Evolutionary conservation across 1,140 invertebrate species (phyloP).

Genomic region (Euura saliciscinereae): DNA sequence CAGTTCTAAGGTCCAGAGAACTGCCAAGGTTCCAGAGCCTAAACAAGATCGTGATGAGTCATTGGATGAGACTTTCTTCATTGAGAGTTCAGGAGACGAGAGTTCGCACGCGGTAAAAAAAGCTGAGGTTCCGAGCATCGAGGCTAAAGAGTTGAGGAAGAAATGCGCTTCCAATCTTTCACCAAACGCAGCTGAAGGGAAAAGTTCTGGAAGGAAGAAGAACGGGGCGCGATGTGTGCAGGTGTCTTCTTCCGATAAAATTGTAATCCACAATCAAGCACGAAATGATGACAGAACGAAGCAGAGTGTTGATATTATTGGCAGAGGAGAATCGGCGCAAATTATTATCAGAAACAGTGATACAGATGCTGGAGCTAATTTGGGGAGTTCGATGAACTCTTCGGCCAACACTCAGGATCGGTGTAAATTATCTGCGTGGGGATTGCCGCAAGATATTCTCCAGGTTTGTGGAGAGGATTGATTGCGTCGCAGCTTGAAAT

Average conservation of each 20-base stretch:
- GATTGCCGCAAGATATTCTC: slow-evolving; percentile 67
- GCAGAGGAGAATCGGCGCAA: slow-evolving; percentile 15
- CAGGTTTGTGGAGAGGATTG: slow-evolving; percentile 33
- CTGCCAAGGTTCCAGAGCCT: neutral
- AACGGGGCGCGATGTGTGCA: neutral
- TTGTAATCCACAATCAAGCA: neutral
- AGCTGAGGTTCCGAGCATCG: neutral
- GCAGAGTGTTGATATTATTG: slow-evolving; percentile 9
- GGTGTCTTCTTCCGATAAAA: neutral
- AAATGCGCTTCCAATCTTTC: neutral
- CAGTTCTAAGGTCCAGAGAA: neutral
- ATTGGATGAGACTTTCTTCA: neutral
- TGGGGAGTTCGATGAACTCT: slow-evolving; percentile 29
- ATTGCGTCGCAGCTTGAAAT: too few species aligned
- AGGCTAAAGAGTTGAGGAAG: neutral
- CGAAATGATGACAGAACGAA: neutral
- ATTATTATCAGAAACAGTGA: slow-evolving; percentile 16
- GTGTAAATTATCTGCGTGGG: slow-evolving; percentile 64
- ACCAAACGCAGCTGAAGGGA: neutral
- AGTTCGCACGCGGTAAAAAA: neutral
- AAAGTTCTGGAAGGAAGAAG: neutral
- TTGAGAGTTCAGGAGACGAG: neutral
- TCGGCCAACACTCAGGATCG: slow-evolving; percentile 42
- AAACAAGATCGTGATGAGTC: neutral
- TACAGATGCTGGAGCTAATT: slow-evolving; percentile 41